Evolutionary conservation across 1,140 invertebrate genomes (phyloP).

Genomic region (Brachionus plicatilis): DNA sequence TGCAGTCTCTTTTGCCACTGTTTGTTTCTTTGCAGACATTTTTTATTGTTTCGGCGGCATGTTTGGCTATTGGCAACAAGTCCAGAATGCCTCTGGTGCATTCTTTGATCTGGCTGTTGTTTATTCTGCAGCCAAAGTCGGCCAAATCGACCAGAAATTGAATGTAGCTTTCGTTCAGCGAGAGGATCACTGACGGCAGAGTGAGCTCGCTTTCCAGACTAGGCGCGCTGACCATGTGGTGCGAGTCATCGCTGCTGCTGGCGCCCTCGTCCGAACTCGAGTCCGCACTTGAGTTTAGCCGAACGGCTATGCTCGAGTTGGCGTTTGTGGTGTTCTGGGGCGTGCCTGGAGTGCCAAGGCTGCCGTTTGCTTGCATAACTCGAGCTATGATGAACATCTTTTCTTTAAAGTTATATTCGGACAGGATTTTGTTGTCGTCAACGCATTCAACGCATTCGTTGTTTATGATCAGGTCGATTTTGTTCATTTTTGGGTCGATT

Average conservation of each 20-base stretch:
- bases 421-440: conserved; percentile 80
- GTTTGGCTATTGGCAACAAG: conserved; percentile 71
- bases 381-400: conserved; percentile 67
- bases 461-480: conserved; percentile 82
- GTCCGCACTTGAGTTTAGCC: conserved; percentile 61
- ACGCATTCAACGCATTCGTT: conserved; percentile 77
- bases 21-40: neutral
- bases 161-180: conserved; percentile 71
- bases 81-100: conserved; percentile 77
- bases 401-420: conserved; percentile 77
- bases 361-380: neutral
- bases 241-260: conserved; percentile 17
- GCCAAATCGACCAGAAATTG: conserved; percentile 84
- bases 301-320: conserved; percentile 50
- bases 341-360: neutral
- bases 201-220: conserved; percentile 28
- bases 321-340: conserved; percentile 28
- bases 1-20: neutral
- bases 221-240: neutral
- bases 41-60: conserved; percentile 1
- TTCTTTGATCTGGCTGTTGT: conserved; percentile 73
- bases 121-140: conserved; percentile 74
- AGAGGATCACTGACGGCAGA: conserved; percentile 54
- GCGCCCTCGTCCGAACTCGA: conserved; percentile 19
- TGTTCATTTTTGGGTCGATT: conserved; percentile 59